phyloP scores from a whole-genome alignment of 2,888 invertebrate genomes.

The Lottia gigantea region DNA sequence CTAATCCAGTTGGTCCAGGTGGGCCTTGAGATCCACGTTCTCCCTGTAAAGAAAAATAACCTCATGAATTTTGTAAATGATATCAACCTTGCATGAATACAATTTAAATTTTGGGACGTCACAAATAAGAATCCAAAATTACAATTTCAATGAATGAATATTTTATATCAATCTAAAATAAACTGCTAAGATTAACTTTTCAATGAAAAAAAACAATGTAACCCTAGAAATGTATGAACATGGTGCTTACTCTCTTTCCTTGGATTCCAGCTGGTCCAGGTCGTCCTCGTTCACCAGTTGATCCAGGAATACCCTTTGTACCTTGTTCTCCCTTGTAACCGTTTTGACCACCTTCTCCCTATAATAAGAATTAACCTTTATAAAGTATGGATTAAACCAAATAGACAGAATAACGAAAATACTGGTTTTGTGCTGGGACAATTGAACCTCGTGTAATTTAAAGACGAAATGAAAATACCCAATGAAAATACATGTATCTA shows the following conservation, averaged over 20 bases:
- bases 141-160: not conserved
- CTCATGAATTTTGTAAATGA: no score
- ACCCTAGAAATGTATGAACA: not conserved
- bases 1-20: conserved; percentile 45
- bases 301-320: conserved; percentile 69
- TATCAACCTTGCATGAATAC: no score
- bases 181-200: no score
- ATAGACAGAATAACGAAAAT: not conserved
- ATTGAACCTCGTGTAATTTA: no score
- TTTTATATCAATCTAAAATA: no score
- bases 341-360: conserved; percentile 74
- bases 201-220: not conserved
- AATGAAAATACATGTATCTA: no score
- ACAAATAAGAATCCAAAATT: not conserved
- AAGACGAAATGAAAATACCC: no score
- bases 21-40: conserved; percentile 46
- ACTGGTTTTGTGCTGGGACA: not conserved
- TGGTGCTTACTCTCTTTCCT: conserved; percentile 44
- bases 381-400: not conserved
- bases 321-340: conserved; percentile 62
- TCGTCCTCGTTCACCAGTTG: conserved; percentile 47
- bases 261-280: conserved; percentile 44
- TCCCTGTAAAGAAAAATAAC: conserved; percentile 38
- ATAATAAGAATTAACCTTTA: conserved; percentile 19
- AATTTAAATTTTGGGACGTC: no score